Evolutionary conservation across 1,140 invertebrate genomes (phyloP).

Genomic region (Eupristina koningsbergeri): DNA sequence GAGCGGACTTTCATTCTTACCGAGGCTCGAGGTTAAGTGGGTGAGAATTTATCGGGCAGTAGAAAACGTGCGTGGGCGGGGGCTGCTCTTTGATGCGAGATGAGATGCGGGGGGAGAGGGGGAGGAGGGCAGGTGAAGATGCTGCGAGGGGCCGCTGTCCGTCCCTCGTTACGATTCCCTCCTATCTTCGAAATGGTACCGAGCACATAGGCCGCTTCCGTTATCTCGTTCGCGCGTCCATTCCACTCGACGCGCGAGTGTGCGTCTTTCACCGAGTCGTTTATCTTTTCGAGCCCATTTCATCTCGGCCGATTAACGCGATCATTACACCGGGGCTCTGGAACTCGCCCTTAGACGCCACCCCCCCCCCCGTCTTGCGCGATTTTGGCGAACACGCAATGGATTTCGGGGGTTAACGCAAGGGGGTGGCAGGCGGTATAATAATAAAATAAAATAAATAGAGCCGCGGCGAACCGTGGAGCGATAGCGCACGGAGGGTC

Average conservation of each 20-base stretch:
- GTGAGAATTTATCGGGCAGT: background rate
- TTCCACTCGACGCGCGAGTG: constrained; percentile 10
- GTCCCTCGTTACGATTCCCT: background rate
- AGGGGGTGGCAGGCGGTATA: constrained; percentile 47
- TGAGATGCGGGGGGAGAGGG: no score
- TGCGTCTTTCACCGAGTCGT: constrained; percentile 4
- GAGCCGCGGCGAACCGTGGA: background rate
- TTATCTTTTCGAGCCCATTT: constrained; percentile 25
- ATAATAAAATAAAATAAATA: constrained; percentile 72
- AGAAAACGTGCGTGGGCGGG: background rate
- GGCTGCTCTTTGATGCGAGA: no score
- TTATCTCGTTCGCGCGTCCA: constrained; percentile 17
- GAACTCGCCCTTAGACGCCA: background rate
- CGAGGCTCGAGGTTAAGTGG: background rate
- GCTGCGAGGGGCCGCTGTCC: no score
- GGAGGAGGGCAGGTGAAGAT: no score
- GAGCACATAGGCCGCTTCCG: background rate
- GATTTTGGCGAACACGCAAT: background rate
- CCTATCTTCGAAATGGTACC: background rate
- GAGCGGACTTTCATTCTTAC: background rate
- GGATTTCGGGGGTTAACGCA: background rate
- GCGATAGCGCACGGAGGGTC: constrained; percentile 16
- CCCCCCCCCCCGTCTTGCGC: no score
- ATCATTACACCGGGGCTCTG: constrained; percentile 26
- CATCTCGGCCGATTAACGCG: constrained; percentile 48